Base-by-base conservation (phyloP, 2,113 vertebrate species). In the Erythrolamprus reginae region DNA sequence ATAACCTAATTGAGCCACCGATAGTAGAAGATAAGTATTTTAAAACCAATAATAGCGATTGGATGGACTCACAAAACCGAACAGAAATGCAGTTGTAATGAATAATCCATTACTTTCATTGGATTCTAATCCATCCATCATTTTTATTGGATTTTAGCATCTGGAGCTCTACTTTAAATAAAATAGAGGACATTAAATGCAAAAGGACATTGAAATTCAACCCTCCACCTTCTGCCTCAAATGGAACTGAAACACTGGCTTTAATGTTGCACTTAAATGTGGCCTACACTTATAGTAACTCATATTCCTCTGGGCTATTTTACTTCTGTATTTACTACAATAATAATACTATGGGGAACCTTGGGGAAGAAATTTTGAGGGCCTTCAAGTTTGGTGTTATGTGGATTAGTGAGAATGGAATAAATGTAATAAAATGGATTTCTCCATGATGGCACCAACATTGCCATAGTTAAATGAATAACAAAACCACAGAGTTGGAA, bases 401-500 rank as follows among this genome's bases (percentile, higher is more conserved):
- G 87, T 89, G 48, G 92, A 88, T 88, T 51, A 88, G 90, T 89
- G 82, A 91, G 91, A 7, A 50, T 52, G 83, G 47, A 58, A 87
- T 61, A 94, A 28, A 58, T 89, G 33, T 91, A 88, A 77, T 90
- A 89, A 91, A 88, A 88, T 58, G 5, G 23, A 89, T 89, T 89
- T 84, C 9, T 83, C 48, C 45, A n/a, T 28, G 23, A 48, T 55
- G 53, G 38, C 13, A 58, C 65, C 28, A 52, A 65, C 50, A 87
- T 28, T 92, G 61, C 61, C 89, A 89, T 89, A 92, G 92, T 89
- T 86, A 52, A 65, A 61, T 12, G 26, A 61, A 12, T 61, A 28
- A 61, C 24, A 10, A 26, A 61, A 28, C 10, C 28, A 13, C 61
- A 65, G 12, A 65, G 28, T n/a, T n/a, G 61, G 58, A 65, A n/a